Evolutionary conservation across 2,888 invertebrate species (phyloP), one percentile per base, ranked within the genome.

Genomic region (Sinohyriopsis cumingii): DNA sequence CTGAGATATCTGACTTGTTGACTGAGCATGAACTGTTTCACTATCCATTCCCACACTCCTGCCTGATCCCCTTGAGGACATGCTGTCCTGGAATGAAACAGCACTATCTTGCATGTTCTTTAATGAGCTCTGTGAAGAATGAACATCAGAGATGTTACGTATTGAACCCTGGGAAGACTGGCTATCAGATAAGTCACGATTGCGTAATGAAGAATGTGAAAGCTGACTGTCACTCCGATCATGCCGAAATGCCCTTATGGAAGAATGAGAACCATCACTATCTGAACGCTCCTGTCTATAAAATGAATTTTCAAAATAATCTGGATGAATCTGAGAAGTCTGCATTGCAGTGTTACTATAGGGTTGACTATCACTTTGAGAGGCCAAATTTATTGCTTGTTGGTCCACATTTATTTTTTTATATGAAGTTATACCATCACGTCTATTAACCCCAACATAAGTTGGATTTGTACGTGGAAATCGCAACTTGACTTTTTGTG

Each of bases 101-200:
- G 82, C 80, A 80, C 81, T 81, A 64, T 84, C 85, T 69, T 82
- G 84, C 70, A 85, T 75, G 73, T 85, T 84, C 24, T 85, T 79
- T 71, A 88, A 73, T 4, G 88, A 87, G n/a, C 88, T 86, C 67
- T 86, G 86, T 5, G 87, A 87, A n/a, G 88, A 87, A 69, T 86
- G 87, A 63, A 83, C 80, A 71, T 88, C 88, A 20, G 84, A 84
- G 77, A 84, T 81, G 73, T 91, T 91, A 65, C 91, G 90, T 55
- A 91, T 82, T 60, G 92, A 93, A 72, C 92, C 92, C 83, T 92
- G 92, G 74, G 92, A 92, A 59, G 92, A 92, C 73, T 86, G 89
- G 61, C 86, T 85, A 72, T 88, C 88, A 6, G 87, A 86, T 22
- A 84, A 82, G 53, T 87, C 86, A 28, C 83, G 77, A 75, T 83